Evolutionary conservation across 2,113 vertebrate genomes (phyloP).

Genomic region (Lucifuga dentata): DNA sequence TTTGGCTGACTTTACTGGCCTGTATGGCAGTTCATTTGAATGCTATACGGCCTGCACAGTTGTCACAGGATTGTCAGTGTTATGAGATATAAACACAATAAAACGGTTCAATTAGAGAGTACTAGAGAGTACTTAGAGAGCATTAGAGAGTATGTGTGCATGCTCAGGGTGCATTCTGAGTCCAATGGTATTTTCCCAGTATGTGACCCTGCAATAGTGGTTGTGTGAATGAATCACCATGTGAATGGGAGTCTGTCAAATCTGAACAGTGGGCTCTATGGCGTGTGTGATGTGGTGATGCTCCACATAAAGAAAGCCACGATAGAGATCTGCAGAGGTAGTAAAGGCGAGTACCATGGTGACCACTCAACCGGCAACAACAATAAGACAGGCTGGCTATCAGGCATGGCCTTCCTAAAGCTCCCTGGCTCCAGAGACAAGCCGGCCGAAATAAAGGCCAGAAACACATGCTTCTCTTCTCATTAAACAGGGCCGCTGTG

Average conservation of each 20-base stretch:
- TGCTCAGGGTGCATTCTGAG: not conserved
- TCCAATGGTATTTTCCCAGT: conserved; percentile 33
- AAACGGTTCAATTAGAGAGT: no score
- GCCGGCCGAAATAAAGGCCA: conserved; percentile 67
- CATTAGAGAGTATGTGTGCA: not conserved
- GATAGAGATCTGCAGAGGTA: conserved; percentile 82
- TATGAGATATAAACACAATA: no score
- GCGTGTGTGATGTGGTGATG: conserved; percentile 36
- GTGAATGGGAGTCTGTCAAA: conserved; percentile 65
- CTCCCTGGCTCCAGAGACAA: conserved; percentile 68
- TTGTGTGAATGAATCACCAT: conserved; percentile 53
- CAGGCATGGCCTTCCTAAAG: conserved; percentile 59
- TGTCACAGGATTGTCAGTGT: no score
- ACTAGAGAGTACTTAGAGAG: no score
- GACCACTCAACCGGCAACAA: conserved; percentile 72
- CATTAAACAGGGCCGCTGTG: conserved; percentile 67
- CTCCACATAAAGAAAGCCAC: conserved; percentile 64
- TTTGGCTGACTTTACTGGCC: no score
- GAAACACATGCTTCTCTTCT: conserved; percentile 79
- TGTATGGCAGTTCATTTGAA: no score
- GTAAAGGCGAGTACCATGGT: conserved; percentile 53
- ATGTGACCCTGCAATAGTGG: conserved; percentile 34
- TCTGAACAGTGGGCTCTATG: conserved; percentile 45
- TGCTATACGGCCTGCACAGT: no score
- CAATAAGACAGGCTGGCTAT: conserved; percentile 60